A percentile compares a stretch with the other conserved stretches of the same genome.
Conservation (phyloP, 2,888 invertebrate species). For the Galeruca laticollis region DNA sequence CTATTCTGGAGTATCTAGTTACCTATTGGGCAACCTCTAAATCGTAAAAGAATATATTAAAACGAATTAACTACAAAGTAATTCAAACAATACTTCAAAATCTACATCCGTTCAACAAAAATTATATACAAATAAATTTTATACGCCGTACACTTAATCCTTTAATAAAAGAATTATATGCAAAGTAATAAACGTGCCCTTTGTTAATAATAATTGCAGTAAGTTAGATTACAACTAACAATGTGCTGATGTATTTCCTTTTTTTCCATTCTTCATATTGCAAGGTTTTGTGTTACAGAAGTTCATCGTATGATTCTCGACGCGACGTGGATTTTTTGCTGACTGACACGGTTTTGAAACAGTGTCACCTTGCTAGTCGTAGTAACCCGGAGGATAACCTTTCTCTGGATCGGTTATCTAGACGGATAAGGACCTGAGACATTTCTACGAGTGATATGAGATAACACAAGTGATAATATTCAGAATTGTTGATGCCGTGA, state of each 20-base stretch:
- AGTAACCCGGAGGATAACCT: slow-evolving; percentile 42
- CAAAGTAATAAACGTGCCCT: slow-evolving; percentile 53
- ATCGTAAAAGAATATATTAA: too few relatives aligned
- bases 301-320: slow-evolving; percentile 50
- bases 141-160: slow-evolving; percentile 5
- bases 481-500: background rate
- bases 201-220: slow-evolving; percentile 51
- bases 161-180: slow-evolving; percentile 34
- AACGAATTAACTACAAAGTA: too few relatives aligned
- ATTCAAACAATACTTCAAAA: too few relatives aligned
- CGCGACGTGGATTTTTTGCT: slow-evolving; percentile 50
- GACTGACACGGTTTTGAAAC: slow-evolving; percentile 43
- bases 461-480: background rate
- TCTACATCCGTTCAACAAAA: background rate
- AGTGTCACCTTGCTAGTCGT: slow-evolving; percentile 44
- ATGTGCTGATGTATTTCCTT: slow-evolving; percentile 64
- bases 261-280: slow-evolving; percentile 41
- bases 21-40: too few relatives aligned
- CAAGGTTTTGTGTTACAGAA: slow-evolving; percentile 44
- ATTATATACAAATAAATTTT: slow-evolving; percentile 17
- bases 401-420: slow-evolving; percentile 36
- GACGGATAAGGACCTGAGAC: slow-evolving; percentile 11
- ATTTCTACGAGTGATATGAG: slow-evolving; percentile 14
- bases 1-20: too few relatives aligned
- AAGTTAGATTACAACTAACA: slow-evolving; percentile 53